Evolutionary conservation across 1,140 invertebrate species (phyloP), one percentile per base, ranked within the genome.

Genomic region (Bombyx mori): DNA sequence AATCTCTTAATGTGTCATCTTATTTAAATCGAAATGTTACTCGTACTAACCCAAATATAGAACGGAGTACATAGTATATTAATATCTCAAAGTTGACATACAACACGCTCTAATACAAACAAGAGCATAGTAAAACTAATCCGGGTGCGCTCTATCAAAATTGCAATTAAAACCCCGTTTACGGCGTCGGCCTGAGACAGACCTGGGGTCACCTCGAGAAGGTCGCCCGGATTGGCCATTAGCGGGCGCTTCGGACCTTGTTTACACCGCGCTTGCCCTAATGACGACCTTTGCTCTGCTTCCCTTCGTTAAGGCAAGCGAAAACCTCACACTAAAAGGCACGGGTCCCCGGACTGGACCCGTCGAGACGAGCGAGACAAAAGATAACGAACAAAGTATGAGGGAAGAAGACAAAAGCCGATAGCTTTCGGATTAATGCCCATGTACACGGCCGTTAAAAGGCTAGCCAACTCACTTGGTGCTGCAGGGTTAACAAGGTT

Each of bases 211-310:
- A 87, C 71, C 75, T 82, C 79, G 71, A 79, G 78, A 72, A 79
- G 79, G 73, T 75, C 81, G 71, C 76, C 70, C 81, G 81, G 79
- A 87, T 87, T 87, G 77, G 77, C 82, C 82, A 87, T 87, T 85
- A 87, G 82, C 78, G 83, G 81, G 75, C 83, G 80, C 79, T 84
- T 86, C 82, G 79, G 80, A 82, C 79, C 82, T 85, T 87, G 82
- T 87, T 87, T 87, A 87, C 83, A 83, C 80, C 84, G 77, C 84
- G 82, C 83, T 88, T 85, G 88, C 81, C 85, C 85, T 88, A 88
- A 88, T 88, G 86, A 88, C 85, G 87, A 88, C 87, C 85, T 88
- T 86, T 88, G 84, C 82, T 85, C 79, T 82, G 81, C 76, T 88
- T 88, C 87, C 88, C 88, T 89, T 88, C 86, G 87, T 88, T 88